A percentile compares a stretch with the other conserved stretches of the same genome.
Evolutionary conservation across 2,797 vertebrate species (phyloP).

Genomic region (Tangara arthus): DNA sequence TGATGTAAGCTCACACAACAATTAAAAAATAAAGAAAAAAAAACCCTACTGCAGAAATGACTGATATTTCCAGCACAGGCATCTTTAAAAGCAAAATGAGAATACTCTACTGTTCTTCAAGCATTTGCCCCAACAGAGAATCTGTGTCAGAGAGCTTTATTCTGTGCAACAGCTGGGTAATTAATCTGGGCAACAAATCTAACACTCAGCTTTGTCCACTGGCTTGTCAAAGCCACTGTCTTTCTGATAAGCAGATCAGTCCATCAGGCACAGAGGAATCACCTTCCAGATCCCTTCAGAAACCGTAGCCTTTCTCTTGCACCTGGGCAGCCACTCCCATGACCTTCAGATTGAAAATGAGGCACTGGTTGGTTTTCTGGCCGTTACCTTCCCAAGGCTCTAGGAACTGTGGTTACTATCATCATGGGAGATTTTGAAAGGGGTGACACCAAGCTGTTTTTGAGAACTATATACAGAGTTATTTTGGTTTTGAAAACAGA

Average conservation of each 20-base stretch:
- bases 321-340: neutral
- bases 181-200: neutral
- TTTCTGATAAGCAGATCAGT: neutral
- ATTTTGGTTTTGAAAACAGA: constrained; percentile 13
- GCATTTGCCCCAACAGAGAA: neutral
- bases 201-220: neutral
- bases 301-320: neutral
- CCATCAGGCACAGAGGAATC: neutral
- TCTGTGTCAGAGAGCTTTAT: neutral
- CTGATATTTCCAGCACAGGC: constrained; percentile 12
- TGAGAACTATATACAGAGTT: constrained; percentile 28
- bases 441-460: neutral
- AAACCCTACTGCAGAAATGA: neutral
- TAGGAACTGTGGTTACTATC: neutral
- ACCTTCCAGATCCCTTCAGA: neutral
- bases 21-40: neutral
- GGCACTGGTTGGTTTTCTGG: neutral
- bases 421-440: neutral
- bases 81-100: neutral
- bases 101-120: constrained; percentile 10
- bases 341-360: neutral
- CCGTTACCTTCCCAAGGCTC: neutral
- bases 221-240: neutral
- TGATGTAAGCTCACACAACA: constrained; percentile 30
- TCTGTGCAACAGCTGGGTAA: rapidly evolving